These are phyloP conservation scores for Cherax destructor DNA, from an alignment of 1,140 invertebrate genomes.

Conservation along the genomic window DNA sequence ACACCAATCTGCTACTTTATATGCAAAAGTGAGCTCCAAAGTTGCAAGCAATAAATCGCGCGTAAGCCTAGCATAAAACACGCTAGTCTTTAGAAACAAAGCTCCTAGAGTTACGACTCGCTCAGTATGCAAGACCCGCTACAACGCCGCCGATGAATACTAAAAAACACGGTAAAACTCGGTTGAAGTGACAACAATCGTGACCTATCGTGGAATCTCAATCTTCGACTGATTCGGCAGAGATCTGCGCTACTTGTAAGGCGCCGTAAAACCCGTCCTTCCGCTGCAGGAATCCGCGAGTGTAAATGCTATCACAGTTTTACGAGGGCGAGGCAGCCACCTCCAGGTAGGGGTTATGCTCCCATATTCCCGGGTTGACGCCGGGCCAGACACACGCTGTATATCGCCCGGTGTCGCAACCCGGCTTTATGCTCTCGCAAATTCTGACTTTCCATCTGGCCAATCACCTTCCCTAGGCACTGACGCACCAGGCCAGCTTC, in stretches of 20 bases:
- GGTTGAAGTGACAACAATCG: slow-evolving; percentile 5
- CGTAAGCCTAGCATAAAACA: slow-evolving; percentile 29
- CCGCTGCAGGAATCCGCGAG: slow-evolving; percentile 28
- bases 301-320: slow-evolving; percentile 36
- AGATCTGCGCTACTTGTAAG: slow-evolving; percentile 36
- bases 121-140: background rate
- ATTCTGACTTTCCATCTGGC: background rate
- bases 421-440: background rate
- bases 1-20: background rate
- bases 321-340: slow-evolving; percentile 19
- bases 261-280: slow-evolving; percentile 3
- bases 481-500: background rate
- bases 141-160: background rate
- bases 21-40: slow-evolving; percentile 22
- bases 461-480: background rate
- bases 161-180: slow-evolving; percentile 5
- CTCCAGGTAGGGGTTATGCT: background rate
- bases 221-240: slow-evolving; percentile 18
- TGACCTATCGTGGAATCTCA: slow-evolving; percentile 37
- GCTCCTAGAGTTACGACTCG: background rate
- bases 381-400: background rate
- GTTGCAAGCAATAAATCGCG: slow-evolving; percentile 11
- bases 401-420: background rate
- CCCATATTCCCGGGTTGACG: slow-evolving; percentile 15
- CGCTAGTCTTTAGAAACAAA: slow-evolving; percentile 11